A percentile compares a stretch with the other conserved stretches of the same genome.
Conservation (phyloP, 64 coral and sea anemone genomes). For the Montipora cactus region DNA sequence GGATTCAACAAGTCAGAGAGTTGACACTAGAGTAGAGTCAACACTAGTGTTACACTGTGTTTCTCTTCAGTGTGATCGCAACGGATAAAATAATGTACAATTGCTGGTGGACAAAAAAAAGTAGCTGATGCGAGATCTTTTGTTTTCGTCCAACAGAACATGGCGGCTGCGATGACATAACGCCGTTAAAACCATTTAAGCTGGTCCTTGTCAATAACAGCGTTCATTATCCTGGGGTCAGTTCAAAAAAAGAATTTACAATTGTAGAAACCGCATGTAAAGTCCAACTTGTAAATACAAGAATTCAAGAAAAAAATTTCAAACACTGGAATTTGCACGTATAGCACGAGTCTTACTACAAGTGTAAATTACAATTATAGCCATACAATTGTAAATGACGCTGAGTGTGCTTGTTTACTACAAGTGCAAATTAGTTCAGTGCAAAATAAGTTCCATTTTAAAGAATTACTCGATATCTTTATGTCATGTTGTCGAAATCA, state of each 20-base stretch:
- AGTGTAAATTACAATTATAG: conserved; percentile 31
- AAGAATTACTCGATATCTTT: background rate
- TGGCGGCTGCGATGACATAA: too few relatives aligned
- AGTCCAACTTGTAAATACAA: background rate
- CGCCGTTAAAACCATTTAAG: too few relatives aligned
- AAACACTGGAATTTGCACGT: conserved; percentile 11
- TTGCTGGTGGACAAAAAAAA: too few relatives aligned
- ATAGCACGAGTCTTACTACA: conserved; percentile 24
- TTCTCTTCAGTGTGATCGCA: too few relatives aligned
- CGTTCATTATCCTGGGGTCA: background rate
- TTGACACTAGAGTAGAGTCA: too few relatives aligned
- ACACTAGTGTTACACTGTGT: too few relatives aligned
- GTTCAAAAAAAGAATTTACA: background rate
- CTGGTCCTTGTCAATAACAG: too few relatives aligned
- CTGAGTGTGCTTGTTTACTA: conserved; percentile 6
- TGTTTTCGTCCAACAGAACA: too few relatives aligned
- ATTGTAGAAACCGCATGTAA: background rate
- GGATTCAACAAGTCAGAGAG: too few relatives aligned
- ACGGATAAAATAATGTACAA: too few relatives aligned
- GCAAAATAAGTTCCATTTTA: background rate
- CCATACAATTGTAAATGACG: conserved; percentile 30
- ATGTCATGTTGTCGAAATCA: conserved; percentile 22
- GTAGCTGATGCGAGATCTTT: too few relatives aligned
- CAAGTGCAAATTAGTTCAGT: conserved; percentile 20
- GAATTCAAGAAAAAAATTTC: conserved; percentile 2